phyloP scores from a whole-genome alignment of 2,113 vertebrate species.

The Stictonetta naevosa region DNA sequence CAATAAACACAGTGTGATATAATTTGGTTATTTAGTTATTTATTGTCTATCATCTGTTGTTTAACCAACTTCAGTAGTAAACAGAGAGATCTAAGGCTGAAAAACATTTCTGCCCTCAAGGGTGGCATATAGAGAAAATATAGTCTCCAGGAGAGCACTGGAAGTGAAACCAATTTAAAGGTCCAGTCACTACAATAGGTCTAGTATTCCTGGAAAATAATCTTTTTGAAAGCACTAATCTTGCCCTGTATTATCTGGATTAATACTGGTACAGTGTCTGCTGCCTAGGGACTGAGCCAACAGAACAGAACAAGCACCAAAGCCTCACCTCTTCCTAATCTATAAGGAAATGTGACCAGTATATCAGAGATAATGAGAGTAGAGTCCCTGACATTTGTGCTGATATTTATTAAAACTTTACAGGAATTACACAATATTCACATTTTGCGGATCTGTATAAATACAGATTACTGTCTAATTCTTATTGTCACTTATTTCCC shows the following conservation, averaged over 20 bases:
- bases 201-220: not conserved
- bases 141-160: rapidly evolving
- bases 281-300: not conserved
- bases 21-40: not conserved
- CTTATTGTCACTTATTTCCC: not conserved
- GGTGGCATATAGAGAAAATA: rapidly evolving
- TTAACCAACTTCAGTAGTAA: not conserved
- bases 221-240: not conserved
- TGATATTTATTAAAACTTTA: not conserved
- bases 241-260: rapidly evolving
- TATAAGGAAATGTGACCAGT: not conserved
- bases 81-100: not conserved
- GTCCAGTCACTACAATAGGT: not conserved
- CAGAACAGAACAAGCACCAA: not conserved
- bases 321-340: not conserved
- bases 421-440: not conserved
- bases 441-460: not conserved
- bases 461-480: not conserved
- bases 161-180: not conserved
- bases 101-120: not conserved
- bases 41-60: not conserved
- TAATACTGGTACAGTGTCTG: not conserved
- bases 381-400: not conserved
- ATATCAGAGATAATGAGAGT: not conserved
- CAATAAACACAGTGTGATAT: not conserved